A percentile compares a stretch with the other conserved stretches of the same genome.
phyloP scores from a whole-genome alignment of 2,888 invertebrate genomes.

The Drosophila trichaetosa region DNA sequence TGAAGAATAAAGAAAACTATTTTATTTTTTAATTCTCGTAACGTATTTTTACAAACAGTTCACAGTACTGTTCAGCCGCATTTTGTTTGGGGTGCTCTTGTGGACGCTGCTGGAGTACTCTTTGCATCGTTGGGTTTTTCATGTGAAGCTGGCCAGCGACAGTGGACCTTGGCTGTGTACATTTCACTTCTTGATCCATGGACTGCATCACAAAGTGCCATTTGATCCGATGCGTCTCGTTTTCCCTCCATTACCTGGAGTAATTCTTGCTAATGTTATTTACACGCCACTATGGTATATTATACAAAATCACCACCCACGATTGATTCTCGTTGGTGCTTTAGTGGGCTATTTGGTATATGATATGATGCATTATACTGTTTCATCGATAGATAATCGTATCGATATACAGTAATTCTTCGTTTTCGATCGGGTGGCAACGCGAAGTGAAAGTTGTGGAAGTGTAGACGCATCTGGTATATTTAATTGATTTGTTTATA shows the following conservation, averaged over 20 bases:
- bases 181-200: conserved; percentile 91
- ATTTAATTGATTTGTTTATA: conserved; percentile 22
- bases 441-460: conserved; percentile 20
- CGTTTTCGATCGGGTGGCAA: conserved; percentile 20
- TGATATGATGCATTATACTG: conserved; percentile 89
- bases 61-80: conserved; percentile 73
- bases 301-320: conserved; percentile 82
- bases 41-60: conserved; percentile 48
- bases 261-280: conserved; percentile 86
- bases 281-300: conserved; percentile 85
- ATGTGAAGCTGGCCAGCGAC: conserved; percentile 87
- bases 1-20: background rate
- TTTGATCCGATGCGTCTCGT: conserved; percentile 90
- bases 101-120: conserved; percentile 91
- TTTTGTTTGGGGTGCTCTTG: conserved; percentile 86
- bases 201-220: conserved; percentile 93
- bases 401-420: conserved; percentile 14
- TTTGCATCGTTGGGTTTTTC: conserved; percentile 91
- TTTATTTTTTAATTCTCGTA: background rate
- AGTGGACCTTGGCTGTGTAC: conserved; percentile 87
- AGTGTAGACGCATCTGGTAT: conserved; percentile 6
- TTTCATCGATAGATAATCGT: background rate
- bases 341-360: conserved; percentile 89
- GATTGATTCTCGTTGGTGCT: conserved; percentile 86
- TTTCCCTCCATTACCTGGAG: conserved; percentile 90